Percentiles rank a stretch among this genome's conserved stretches.
phyloP scores from a whole-genome alignment of 2,888 invertebrate genomes.

The Andrena bicolor region DNA sequence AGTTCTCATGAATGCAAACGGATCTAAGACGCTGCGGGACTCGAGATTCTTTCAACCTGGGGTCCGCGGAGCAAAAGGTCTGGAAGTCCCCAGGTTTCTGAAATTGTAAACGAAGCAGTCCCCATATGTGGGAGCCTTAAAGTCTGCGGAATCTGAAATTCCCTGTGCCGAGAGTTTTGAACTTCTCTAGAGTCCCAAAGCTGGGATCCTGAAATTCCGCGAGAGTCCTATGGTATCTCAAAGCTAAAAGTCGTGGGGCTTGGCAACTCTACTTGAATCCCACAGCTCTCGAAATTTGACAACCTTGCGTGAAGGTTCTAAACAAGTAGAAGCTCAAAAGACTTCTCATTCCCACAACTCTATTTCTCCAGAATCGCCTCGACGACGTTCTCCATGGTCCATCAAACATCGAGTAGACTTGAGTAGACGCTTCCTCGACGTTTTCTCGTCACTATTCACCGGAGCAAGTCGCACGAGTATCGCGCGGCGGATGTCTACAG shows the following conservation, averaged over 20 bases:
- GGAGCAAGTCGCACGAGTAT: constrained; percentile 9
- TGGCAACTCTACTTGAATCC: background rate
- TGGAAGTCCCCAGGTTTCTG: background rate
- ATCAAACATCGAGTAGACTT: background rate
- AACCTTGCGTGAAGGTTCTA: background rate
- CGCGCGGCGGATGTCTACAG: constrained; percentile 1
- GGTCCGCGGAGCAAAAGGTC: background rate
- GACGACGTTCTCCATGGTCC: no score
- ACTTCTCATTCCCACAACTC: background rate
- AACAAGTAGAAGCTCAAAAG: background rate
- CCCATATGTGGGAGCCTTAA: background rate
- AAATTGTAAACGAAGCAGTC: background rate
- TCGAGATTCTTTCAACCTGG: background rate
- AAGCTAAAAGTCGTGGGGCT: background rate
- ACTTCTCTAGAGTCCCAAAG: background rate
- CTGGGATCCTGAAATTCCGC: background rate
- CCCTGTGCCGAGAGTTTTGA: background rate
- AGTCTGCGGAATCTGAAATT: background rate
- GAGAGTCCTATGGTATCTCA: background rate
- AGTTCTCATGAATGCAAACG: background rate
- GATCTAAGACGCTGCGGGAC: background rate
- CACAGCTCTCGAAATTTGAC: background rate
- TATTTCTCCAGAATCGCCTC: background rate
- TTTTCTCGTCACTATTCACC: constrained; percentile 19
- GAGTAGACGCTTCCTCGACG: background rate